Base-by-base conservation (phyloP, 2,888 invertebrate genomes). In the Stenchaetothrips biformis region DNA sequence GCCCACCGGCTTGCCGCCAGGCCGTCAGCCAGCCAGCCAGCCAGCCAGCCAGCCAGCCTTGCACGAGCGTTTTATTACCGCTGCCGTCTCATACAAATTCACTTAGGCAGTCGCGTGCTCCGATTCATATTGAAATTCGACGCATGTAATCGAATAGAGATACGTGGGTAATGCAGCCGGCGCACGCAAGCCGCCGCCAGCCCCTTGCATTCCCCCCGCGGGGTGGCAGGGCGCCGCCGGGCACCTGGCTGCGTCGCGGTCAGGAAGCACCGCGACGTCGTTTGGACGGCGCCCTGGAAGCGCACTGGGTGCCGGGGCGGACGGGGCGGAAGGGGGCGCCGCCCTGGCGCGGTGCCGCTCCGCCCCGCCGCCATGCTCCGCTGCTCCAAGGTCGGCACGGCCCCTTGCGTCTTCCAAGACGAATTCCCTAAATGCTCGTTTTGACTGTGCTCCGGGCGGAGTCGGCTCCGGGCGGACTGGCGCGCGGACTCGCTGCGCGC, bases 81-180 rank as follows among this genome's bases (percentile, higher is more conserved):
- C 37, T 37, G 37, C 67, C 25, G 21, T 11, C 67, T 25, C 67
- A 25, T 74, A 74, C 67, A 74, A 74, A 74, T 74, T 74, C 67
- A 74, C 67, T 74, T 74, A 74, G 67, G 37, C 13, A 13, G 53
- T 74, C 67, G 67, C 67, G 67, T 74, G 67, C 67, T n/a, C 67
- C 21, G 67, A 74, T 74, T 74, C 67, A 21, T 74, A 74, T 74
- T 74, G 67, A 74, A 74, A 74, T 74, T 74, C 67, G 67, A 74
- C 25, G 67, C 67, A 74, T 74, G 67, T 74, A 74, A 74, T 74
- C 67, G 67, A 74, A 74, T 74, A 25, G 67, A 74, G 67, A 74
- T 74, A 74, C 67, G 67, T 74, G 67, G n/a, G 21, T 25, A 53
- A 74, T 21, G 67, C 67, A 11, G 25, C 25, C 21, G 67, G 21